phyloP scores from a whole-genome alignment of 2,113 vertebrate genomes.

The Parus major region DNA sequence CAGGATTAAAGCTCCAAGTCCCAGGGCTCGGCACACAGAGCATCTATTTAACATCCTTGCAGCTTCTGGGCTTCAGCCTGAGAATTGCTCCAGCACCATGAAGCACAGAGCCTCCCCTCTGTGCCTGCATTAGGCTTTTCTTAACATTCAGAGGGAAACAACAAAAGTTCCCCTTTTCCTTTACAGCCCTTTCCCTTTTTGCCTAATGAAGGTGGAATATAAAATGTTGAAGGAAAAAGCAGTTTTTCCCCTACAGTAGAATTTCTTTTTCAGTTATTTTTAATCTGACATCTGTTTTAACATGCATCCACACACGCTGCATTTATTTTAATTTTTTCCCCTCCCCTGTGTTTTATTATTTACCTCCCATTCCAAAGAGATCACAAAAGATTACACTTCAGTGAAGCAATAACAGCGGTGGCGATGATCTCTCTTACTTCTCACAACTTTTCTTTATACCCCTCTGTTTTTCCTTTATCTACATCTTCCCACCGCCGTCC shows the following conservation, averaged over 20 bases:
- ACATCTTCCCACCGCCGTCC: not conserved
- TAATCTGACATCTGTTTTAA: conserved; percentile 65
- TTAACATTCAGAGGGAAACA: conserved; percentile 6
- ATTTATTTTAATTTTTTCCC: conserved; percentile 48
- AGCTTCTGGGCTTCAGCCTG: not conserved
- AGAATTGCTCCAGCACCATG: not conserved
- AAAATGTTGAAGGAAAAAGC: conserved; percentile 41
- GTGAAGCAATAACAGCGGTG: not conserved
- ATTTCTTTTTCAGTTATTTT: conserved; percentile 62
- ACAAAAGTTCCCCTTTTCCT: conserved; percentile 17
- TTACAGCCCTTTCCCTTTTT: not conserved
- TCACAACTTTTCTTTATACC: not conserved
- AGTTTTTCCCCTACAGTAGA: conserved; percentile 28
- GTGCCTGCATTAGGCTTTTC: not conserved
- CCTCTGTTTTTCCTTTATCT: not conserved
- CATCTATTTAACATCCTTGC: conserved; percentile 16
- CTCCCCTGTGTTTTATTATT: conserved; percentile 69
- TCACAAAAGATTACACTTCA: conserved; percentile 62
- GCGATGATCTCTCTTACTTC: not conserved
- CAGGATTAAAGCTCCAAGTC: not conserved
- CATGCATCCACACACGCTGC: conserved; percentile 7
- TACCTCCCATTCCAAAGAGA: conserved; percentile 54
- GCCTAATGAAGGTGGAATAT: conserved; percentile 48
- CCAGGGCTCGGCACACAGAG: not conserved
- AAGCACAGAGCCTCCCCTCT: not conserved